Percentiles rank a stretch among this genome's conserved stretches.
These are phyloP conservation scores for Vulpes vulpes DNA, from an alignment of 2,113 vertebrate species.

Conservation along the genomic window DNA sequence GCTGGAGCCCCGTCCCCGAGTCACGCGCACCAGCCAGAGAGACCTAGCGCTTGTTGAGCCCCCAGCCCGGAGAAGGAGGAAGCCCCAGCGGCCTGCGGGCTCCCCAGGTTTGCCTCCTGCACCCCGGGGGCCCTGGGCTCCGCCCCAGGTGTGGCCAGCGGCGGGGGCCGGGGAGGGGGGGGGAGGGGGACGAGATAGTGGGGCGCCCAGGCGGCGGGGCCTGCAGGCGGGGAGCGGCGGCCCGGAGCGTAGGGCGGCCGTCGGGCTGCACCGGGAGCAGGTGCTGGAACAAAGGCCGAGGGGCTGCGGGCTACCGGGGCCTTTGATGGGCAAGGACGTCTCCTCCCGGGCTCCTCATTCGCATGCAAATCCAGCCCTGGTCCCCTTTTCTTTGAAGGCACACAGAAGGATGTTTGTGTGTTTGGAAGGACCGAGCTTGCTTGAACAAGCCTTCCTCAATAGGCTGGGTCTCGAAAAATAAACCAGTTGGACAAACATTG, in stretches of 20 bases:
- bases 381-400: constrained; percentile 78
- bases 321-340: constrained; percentile 77
- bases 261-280: constrained; percentile 64
- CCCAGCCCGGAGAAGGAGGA: neutral
- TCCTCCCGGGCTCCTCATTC: constrained; percentile 78
- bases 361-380: constrained; percentile 84
- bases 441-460: constrained; percentile 77
- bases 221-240: neutral
- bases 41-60: neutral
- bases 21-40: neutral
- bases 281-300: constrained; percentile 81
- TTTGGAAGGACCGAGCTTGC: constrained; percentile 62
- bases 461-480: constrained; percentile 79
- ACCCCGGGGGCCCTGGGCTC: neutral
- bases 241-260: neutral
- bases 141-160: neutral
- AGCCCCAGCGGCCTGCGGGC: no score
- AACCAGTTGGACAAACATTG: constrained; percentile 80
- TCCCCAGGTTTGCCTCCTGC: neutral
- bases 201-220: no score
- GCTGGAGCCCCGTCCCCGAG: neutral
- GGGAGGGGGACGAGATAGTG: fast-evolving
- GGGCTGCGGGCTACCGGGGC: neutral
- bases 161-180: no score
- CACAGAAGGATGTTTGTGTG: constrained; percentile 75